A percentile compares a stretch with the other conserved stretches of the same genome.
phyloP scores from a whole-genome alignment of 2,797 vertebrate genomes.

The Tachyglossus aculeatus region DNA sequence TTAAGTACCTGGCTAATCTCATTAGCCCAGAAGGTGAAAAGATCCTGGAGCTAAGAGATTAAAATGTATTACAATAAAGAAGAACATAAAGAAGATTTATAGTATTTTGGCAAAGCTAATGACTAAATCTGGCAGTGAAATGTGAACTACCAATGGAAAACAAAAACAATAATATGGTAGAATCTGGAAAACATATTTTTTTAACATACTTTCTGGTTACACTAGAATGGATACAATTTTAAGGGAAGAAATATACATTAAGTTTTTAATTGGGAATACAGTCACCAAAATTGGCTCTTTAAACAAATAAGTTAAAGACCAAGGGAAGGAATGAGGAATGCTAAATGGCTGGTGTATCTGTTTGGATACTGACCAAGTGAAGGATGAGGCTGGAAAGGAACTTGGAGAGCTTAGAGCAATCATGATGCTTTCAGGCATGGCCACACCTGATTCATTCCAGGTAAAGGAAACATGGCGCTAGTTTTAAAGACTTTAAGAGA shows the following conservation, averaged over 20 bases:
- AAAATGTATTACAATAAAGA: slow-evolving; percentile 45
- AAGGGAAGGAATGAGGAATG: background rate
- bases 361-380: background rate
- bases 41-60: slow-evolving; percentile 34
- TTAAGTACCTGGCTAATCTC: slow-evolving; percentile 46
- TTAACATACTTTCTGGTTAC: background rate
- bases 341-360: background rate
- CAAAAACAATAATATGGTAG: slow-evolving; percentile 23
- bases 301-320: background rate
- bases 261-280: background rate
- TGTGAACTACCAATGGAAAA: slow-evolving; percentile 1
- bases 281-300: background rate
- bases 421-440: too few relatives aligned
- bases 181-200: background rate
- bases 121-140: slow-evolving; percentile 38
- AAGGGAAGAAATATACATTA: background rate
- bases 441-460: too few relatives aligned
- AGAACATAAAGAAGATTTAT: slow-evolving; percentile 46
- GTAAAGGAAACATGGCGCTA: too few relatives aligned
- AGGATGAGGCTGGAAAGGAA: too few relatives aligned
- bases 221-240: background rate
- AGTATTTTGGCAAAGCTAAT: slow-evolving; percentile 31
- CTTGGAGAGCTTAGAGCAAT: too few relatives aligned
- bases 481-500: too few relatives aligned
- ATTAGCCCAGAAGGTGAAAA: slow-evolving; percentile 26